Base-by-base conservation (phyloP, 2,888 invertebrate species). In the Polia nebulosa region DNA sequence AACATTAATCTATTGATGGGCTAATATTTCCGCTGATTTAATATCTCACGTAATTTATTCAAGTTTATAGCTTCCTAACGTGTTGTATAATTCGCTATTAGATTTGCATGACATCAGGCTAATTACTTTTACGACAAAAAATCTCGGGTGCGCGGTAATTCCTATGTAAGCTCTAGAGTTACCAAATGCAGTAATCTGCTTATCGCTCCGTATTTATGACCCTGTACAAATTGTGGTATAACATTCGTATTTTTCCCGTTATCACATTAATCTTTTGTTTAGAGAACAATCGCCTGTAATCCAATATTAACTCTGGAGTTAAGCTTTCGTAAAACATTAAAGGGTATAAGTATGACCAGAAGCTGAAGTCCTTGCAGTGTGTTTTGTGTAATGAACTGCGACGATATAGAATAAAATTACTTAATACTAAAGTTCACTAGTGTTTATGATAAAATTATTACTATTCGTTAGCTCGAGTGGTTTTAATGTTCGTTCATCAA, bases 241-340 rank as follows among this genome's bases (percentile, higher is more conserved):
- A 89, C 82, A 86, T 88, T 88, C 87, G 83, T 90, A 91, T 87
- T 88, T 91, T 88, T 80, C 76, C 70, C 80, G 81, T 91, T 92
- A 93, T 93, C 91, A 86, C 77, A 82, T 84, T 88, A 92, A 91
- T 90, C 90, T 88, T 82, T 87, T 91, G 91, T 92, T 90, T 90
- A 88, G 83, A 90, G 86, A 89, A 85, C 86, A 85, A 82, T 86
- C 69, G 81, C 82, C 76, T 86, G 87, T 87, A 86, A 85, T 87
- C 92, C 82, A 92, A 91, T 90, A 91, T 90, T 90, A 91, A 88
- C 90, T 80, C 41, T 73, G 69, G 64, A 70, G 82, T 83, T 91
- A 91, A 91, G 86, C 92, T 87, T 85, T 87, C 60, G 77, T 58
- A 87, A 87, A 90, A 91, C 91, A 90, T 69, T 81, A 83, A 47